These are phyloP conservation scores for Arvicanthis niloticus DNA, from an alignment of 2,113 vertebrate species.

Conservation along the genomic window DNA sequence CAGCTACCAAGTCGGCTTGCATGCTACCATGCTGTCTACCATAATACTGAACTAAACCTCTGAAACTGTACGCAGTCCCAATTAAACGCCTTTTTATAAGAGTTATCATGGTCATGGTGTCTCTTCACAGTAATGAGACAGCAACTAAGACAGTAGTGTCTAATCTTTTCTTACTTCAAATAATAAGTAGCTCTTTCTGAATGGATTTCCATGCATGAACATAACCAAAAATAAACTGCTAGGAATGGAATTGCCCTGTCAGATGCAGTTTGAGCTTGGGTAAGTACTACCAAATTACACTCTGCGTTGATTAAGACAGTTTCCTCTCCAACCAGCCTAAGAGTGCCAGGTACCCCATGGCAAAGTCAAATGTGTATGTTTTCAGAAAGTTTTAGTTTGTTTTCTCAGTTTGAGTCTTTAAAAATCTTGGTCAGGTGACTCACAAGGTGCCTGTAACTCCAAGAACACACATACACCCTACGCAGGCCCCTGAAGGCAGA, in stretches of 20 bases:
- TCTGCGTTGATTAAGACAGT: neutral
- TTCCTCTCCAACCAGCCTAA: neutral
- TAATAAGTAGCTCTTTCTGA: neutral
- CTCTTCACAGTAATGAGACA: neutral
- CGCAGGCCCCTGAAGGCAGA: neutral
- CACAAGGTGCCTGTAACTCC: neutral
- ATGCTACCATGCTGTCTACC: neutral
- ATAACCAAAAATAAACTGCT: neutral
- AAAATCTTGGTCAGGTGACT: neutral
- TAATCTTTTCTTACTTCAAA: neutral
- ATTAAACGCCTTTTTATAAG: neutral
- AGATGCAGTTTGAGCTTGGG: neutral
- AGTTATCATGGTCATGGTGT: neutral
- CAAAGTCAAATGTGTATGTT: neutral
- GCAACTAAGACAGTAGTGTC: neutral
- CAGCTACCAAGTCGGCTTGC: too few relatives aligned
- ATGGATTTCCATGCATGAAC: neutral
- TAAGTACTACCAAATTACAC: neutral
- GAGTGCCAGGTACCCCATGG: neutral
- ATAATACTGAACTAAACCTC: neutral
- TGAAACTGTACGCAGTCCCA: neutral
- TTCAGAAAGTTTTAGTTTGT: neutral
- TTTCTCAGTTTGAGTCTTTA: constrained; percentile 8
- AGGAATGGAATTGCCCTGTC: neutral
- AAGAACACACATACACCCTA: neutral